Evolutionary conservation across 2,888 invertebrate genomes (phyloP).

Genomic region (Arge pagana): DNA sequence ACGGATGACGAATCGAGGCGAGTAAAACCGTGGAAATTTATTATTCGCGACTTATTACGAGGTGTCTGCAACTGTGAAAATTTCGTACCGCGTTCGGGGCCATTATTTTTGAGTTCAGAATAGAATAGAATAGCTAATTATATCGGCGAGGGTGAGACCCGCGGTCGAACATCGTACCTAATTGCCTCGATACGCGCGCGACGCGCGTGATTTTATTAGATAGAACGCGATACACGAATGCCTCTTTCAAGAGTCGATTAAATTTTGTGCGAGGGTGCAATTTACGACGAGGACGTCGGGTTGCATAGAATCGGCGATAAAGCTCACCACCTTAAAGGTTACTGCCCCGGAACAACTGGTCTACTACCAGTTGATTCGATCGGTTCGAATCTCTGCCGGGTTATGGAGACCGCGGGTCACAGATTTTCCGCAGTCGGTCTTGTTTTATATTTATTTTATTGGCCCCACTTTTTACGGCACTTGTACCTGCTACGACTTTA

Average conservation of each 20-base stretch:
- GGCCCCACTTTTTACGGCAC: not conserved
- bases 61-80: no score
- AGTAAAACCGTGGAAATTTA: no score
- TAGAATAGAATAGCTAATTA: no score
- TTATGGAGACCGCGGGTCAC: conserved; percentile 13
- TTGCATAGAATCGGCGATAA: conserved; percentile 4
- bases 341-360: conserved; percentile 12
- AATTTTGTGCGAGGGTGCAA: conserved; percentile 8
- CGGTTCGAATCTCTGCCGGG: conserved; percentile 5
- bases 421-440: conserved; percentile 8
- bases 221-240: no score
- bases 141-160: no score
- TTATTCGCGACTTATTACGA: no score
- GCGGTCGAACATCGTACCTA: no score
- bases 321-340: no score
- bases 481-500: conserved; percentile 9
- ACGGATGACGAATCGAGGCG: not conserved
- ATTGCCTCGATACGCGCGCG: no score
- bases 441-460: conserved; percentile 17
- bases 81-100: no score
- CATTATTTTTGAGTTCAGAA: no score
- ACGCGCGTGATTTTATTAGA: no score
- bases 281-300: conserved; percentile 1
- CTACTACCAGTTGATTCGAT: conserved; percentile 10
- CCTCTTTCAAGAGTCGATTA: not conserved